Evolutionary conservation across 1,140 invertebrate species (phyloP).

Genomic region (Lethocerus indicus): DNA sequence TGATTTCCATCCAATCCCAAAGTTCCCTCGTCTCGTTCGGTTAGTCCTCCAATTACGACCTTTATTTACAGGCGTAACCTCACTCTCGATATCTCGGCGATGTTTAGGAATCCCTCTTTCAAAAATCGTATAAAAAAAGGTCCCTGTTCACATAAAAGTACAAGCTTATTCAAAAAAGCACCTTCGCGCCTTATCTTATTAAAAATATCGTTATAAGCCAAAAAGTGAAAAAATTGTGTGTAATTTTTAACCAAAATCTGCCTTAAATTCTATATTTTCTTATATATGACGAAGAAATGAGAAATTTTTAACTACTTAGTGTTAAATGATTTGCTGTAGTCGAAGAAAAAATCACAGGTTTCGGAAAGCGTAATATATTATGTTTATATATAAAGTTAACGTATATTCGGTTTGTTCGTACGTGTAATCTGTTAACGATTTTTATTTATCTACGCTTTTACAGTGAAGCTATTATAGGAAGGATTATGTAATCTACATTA

Average conservation of each 20-base stretch:
- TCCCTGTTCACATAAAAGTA: slow-evolving; percentile 42
- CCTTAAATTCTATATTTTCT: slow-evolving; percentile 45
- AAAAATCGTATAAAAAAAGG: slow-evolving; percentile 19
- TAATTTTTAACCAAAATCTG: slow-evolving; percentile 42
- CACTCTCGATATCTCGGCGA: slow-evolving; percentile 12
- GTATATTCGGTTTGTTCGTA: slow-evolving; percentile 16
- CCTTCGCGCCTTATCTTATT: slow-evolving; percentile 51
- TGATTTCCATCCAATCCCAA: slow-evolving; percentile 5
- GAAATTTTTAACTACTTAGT: slow-evolving; percentile 20
- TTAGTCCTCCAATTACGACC: neutral
- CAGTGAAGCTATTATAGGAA: slow-evolving; percentile 14
- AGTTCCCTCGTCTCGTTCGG: neutral
- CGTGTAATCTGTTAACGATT: slow-evolving; percentile 12
- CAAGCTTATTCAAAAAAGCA: slow-evolving; percentile 49
- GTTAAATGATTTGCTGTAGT: slow-evolving; percentile 19
- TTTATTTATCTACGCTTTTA: slow-evolving; percentile 13
- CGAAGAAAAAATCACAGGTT: slow-evolving; percentile 18
- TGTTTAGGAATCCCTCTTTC: slow-evolving; percentile 21
- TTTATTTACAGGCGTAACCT: slow-evolving; percentile 9
- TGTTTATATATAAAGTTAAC: slow-evolving; percentile 23
- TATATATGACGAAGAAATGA: slow-evolving; percentile 27
- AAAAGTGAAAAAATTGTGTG: slow-evolving; percentile 35
- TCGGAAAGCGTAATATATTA: slow-evolving; percentile 19
- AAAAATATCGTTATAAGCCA: slow-evolving; percentile 25
- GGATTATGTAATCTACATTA: slow-evolving; percentile 9